Evolutionary conservation across 92 coral and sea anemone species (phyloP).

Genomic region (Hydrozoanthus gracilis): DNA sequence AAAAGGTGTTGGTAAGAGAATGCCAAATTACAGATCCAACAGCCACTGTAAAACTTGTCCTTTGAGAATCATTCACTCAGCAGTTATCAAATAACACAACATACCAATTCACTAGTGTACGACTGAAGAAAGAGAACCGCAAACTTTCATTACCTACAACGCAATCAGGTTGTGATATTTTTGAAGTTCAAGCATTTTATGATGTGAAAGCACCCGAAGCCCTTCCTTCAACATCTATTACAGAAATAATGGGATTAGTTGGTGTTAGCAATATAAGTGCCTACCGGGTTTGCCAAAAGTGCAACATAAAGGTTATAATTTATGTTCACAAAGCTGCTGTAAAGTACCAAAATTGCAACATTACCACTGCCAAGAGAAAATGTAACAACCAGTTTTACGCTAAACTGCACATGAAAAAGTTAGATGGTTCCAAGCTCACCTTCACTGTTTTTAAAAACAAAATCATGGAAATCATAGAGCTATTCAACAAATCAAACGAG

Average conservation of each 20-base stretch:
- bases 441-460: too few species aligned
- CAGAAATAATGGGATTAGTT: constrained; percentile 12
- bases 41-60: constrained; percentile 31
- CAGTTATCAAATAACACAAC: constrained; percentile 17
- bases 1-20: constrained; percentile 20
- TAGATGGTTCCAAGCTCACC: background rate
- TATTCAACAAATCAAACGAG: constrained; percentile 22
- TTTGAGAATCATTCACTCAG: constrained; percentile 37
- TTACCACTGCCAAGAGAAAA: constrained; percentile 7
- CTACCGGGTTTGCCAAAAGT: constrained; percentile 1
- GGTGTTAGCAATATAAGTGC: background rate
- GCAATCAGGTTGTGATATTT: constrained; percentile 19
- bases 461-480: constrained; percentile 28
- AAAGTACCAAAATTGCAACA: constrained; percentile 10
- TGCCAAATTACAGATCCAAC: constrained; percentile 37
- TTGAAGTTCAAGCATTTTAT: constrained; percentile 10
- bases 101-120: constrained; percentile 27
- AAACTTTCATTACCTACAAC: constrained; percentile 8
- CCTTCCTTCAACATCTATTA: constrained; percentile 34
- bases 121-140: constrained; percentile 23
- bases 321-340: constrained; percentile 1
- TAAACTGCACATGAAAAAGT: background rate
- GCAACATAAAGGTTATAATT: background rate
- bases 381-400: constrained; percentile 15
- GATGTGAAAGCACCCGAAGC: constrained; percentile 37